These are phyloP conservation scores for Cranoglanis bouderius DNA, from an alignment of 2,113 vertebrate genomes.

Conservation along the genomic window DNA sequence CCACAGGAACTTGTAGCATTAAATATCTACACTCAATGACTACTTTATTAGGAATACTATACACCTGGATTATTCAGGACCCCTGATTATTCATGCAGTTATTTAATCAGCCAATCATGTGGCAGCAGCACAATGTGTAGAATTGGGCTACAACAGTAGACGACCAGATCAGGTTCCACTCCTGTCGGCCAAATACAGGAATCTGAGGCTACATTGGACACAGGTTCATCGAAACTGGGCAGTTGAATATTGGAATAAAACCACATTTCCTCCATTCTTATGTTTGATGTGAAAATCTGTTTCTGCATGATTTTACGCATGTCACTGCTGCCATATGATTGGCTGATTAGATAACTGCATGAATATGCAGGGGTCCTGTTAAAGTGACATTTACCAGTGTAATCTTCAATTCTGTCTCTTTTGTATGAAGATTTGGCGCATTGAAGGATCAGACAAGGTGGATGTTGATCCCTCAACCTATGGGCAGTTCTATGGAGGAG, in stretches of 20 bases:
- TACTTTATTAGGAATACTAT: background rate
- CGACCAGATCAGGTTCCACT: background rate
- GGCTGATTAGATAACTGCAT: background rate
- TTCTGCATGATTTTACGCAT: background rate
- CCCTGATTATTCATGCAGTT: background rate
- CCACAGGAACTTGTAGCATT: background rate
- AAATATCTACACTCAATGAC: no score
- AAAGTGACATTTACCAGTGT: background rate
- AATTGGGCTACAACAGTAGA: background rate
- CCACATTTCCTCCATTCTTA: background rate
- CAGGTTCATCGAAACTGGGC: background rate
- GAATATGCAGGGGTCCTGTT: background rate
- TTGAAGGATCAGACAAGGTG: slow-evolving; percentile 83
- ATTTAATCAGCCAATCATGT: background rate
- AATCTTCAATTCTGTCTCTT: background rate
- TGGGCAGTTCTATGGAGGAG: slow-evolving; percentile 88
- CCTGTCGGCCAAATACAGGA: background rate
- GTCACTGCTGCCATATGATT: background rate
- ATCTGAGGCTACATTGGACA: background rate
- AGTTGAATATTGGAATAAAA: background rate
- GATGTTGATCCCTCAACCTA: slow-evolving; percentile 65
- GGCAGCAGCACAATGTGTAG: background rate
- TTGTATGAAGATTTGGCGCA: slow-evolving; percentile 83
- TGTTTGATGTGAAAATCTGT: background rate
- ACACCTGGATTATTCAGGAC: background rate